A percentile compares a stretch with the other conserved stretches of the same genome.
phyloP scores from a whole-genome alignment of 2,888 invertebrate genomes.

The Fragum whitleyi region DNA sequence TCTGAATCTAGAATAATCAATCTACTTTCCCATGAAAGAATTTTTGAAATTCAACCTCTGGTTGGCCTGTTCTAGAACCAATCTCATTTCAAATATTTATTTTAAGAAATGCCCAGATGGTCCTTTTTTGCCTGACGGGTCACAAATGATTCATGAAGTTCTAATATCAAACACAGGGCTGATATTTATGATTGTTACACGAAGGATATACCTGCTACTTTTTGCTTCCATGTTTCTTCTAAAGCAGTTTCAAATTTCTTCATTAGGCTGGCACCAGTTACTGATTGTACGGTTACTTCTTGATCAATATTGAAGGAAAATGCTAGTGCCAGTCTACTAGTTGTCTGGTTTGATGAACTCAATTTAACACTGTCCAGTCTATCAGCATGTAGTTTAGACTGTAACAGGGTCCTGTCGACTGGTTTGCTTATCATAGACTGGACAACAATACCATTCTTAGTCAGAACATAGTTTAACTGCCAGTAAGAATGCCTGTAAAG shows the following conservation, averaged over 20 bases:
- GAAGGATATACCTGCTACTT: conserved; percentile 46
- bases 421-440: conserved; percentile 62
- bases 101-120: no score
- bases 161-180: no score
- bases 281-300: conserved; percentile 39
- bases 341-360: conserved; percentile 10
- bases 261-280: conserved; percentile 27
- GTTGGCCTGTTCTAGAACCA: no score
- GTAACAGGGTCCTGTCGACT: conserved; percentile 43
- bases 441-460: conserved; percentile 54
- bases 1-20: no score
- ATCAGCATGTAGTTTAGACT: not conserved
- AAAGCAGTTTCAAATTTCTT: conserved; percentile 53
- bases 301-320: conserved; percentile 65
- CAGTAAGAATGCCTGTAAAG: conserved; percentile 65
- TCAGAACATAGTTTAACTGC: conserved; percentile 66
- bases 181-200: no score
- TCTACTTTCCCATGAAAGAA: no score
- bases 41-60: no score
- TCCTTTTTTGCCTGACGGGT: no score
- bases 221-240: conserved; percentile 56
- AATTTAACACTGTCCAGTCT: not conserved
- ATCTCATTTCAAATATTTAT: no score
- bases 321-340: conserved; percentile 52
- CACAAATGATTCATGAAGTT: no score